A percentile compares a stretch with the other conserved stretches of the same genome.
phyloP scores from a whole-genome alignment of 2,888 invertebrate species.

The Leptopterna dolabrata region DNA sequence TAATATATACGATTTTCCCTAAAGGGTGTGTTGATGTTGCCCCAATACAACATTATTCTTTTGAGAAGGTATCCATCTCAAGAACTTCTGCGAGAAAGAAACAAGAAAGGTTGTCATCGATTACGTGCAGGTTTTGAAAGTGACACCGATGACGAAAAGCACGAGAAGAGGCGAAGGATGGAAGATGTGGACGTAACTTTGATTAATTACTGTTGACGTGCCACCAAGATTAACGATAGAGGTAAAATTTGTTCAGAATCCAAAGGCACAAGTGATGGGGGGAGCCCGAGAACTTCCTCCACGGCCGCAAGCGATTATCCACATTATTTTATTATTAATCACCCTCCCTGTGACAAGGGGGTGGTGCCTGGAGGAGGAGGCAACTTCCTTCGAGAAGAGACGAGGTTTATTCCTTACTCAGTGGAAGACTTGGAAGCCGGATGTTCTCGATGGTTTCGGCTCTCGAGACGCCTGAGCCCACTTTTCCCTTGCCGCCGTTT shows the following conservation, averaged over 20 bases:
- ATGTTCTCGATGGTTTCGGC: neutral
- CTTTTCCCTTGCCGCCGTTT: neutral
- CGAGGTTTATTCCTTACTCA: neutral
- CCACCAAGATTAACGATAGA: conserved; percentile 48
- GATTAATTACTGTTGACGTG: conserved; percentile 41
- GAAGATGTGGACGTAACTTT: conserved; percentile 47
- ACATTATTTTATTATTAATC: conserved; percentile 42
- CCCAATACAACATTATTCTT: too few relatives aligned
- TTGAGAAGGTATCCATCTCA: neutral
- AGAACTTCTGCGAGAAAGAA: neutral
- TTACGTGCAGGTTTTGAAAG: neutral
- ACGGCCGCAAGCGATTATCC: conserved; percentile 36
- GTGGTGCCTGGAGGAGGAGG: neutral
- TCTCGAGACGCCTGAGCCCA: neutral
- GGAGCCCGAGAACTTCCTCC: neutral
- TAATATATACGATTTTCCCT: too few relatives aligned
- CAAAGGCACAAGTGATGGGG: neutral
- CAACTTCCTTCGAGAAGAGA: neutral
- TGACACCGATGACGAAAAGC: neutral
- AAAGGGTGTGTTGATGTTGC: too few relatives aligned
- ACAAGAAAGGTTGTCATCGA: neutral
- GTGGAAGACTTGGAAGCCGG: neutral
- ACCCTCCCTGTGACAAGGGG: neutral
- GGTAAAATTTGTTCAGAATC: conserved; percentile 45
- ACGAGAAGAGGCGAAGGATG: neutral